Evolutionary conservation across 2,888 invertebrate genomes (phyloP).

Genomic region (Caenorhabditis macrosperma): DNA sequence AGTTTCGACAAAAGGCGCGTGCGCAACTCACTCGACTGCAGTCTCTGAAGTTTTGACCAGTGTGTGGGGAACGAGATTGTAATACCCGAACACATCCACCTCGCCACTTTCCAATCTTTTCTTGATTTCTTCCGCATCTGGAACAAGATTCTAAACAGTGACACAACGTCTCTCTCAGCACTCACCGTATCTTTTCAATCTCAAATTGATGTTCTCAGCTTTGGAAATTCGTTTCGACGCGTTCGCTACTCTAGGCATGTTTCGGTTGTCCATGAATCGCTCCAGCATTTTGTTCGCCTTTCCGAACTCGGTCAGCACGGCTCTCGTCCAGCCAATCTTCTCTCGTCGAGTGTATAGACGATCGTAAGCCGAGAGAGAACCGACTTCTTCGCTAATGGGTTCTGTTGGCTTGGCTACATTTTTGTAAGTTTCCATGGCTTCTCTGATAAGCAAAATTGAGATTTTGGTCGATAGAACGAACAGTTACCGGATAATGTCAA

Average conservation of each 20-base stretch:
- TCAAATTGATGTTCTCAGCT: background rate
- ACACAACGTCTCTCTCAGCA: background rate
- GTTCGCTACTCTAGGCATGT: constrained; percentile 4
- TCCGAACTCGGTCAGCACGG: background rate
- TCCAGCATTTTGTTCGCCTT: background rate
- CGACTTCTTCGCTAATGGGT: background rate
- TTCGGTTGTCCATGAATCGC: background rate
- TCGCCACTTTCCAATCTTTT: background rate
- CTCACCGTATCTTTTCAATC: constrained; percentile 13
- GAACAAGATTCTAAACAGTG: background rate
- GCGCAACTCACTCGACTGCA: background rate
- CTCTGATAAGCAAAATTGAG: constrained; percentile 4
- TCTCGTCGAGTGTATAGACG: background rate
- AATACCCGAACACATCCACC: constrained; percentile 9
- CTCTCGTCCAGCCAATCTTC: background rate
- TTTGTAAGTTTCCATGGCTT: constrained; percentile 17
- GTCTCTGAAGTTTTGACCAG: constrained; percentile 5
- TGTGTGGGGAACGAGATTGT: constrained; percentile 3
- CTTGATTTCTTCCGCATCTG: constrained; percentile 11
- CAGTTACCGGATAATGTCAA: background rate
- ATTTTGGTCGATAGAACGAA: background rate
- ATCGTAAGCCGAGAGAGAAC: background rate
- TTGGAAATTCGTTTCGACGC: constrained; percentile 12
- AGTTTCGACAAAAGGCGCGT: background rate
- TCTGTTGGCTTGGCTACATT: background rate